phyloP scores from a whole-genome alignment of 2,888 invertebrate species.

The Agonopterix arenella region DNA sequence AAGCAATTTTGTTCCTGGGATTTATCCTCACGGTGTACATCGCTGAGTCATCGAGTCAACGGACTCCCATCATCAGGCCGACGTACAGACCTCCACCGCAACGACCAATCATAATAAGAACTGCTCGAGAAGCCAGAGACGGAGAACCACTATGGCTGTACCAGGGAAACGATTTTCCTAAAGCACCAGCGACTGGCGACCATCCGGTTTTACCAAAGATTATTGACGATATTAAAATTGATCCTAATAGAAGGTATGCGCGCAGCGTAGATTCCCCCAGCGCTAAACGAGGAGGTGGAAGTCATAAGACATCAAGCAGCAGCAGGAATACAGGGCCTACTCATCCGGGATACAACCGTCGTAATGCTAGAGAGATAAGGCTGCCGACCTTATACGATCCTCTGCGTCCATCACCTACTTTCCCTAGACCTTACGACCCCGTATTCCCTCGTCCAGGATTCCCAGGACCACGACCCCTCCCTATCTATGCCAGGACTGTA shows the following conservation, averaged over 20 bases:
- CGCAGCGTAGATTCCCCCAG: constrained; percentile 33
- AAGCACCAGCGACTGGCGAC: constrained; percentile 20
- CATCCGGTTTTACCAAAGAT: constrained; percentile 22
- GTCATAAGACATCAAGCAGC: constrained; percentile 22
- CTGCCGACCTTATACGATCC: constrained; percentile 8
- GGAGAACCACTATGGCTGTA: constrained; percentile 23
- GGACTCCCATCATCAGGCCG: constrained; percentile 16
- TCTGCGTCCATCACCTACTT: constrained; percentile 8
- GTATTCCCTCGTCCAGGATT: constrained; percentile 4
- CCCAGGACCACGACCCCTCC: background rate
- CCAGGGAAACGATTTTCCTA: constrained; percentile 17
- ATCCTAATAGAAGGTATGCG: constrained; percentile 25
- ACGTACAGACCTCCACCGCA: constrained; percentile 23
- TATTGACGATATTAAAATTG: constrained; percentile 29
- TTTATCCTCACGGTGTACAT: constrained; percentile 17
- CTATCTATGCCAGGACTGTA: constrained; percentile 15
- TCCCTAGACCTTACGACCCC: constrained; percentile 9
- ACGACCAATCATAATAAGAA: background rate
- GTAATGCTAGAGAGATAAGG: constrained; percentile 24
- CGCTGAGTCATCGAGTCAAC: constrained; percentile 20
- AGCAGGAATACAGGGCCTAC: constrained; percentile 31
- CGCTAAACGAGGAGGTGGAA: constrained; percentile 27
- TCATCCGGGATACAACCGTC: constrained; percentile 39
- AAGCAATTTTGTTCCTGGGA: constrained; percentile 9
- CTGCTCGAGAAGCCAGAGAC: constrained; percentile 17